Conservation (phyloP, 2,888 invertebrate genomes). For the Dioctria rufipes region DNA sequence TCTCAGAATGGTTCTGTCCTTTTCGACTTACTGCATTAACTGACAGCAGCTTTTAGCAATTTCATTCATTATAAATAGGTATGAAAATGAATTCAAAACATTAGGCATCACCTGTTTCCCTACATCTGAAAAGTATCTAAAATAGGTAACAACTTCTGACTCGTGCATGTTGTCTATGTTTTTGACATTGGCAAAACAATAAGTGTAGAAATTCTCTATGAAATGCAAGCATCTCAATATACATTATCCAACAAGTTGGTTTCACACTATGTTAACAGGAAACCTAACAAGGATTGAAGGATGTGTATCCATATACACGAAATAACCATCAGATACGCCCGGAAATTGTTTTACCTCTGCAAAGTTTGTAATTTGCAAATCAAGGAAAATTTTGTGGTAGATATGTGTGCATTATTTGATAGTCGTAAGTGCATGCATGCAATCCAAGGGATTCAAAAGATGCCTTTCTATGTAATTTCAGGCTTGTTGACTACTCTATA, state of each 20-base stretch:
- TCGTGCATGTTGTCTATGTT: too few species aligned
- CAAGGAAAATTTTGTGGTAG: slow-evolving; percentile 18
- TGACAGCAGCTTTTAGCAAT: too few species aligned
- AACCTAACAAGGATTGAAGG: slow-evolving; percentile 22
- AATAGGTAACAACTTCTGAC: too few species aligned
- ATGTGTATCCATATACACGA: background rate
- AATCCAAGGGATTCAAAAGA: background rate
- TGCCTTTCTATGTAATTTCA: slow-evolving; percentile 28
- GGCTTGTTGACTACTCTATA: slow-evolving; percentile 38
- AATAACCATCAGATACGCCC: slow-evolving; percentile 4
- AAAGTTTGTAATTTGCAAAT: slow-evolving; percentile 16
- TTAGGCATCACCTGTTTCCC: too few species aligned
- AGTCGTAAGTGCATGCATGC: background rate
- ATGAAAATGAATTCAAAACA: too few species aligned
- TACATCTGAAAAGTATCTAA: too few species aligned
- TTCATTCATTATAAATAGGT: too few species aligned
- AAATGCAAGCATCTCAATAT: too few species aligned
- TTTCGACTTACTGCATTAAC: too few species aligned
- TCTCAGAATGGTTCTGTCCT: too few species aligned
- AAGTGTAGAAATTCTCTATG: too few species aligned
- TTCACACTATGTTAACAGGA: slow-evolving; percentile 17
- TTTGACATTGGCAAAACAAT: too few species aligned
- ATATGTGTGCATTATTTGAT: background rate
- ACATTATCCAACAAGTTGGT: background rate
- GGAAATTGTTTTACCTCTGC: background rate